Conservation (phyloP, 2,888 invertebrate species). For the Tenthredo amoena region DNA sequence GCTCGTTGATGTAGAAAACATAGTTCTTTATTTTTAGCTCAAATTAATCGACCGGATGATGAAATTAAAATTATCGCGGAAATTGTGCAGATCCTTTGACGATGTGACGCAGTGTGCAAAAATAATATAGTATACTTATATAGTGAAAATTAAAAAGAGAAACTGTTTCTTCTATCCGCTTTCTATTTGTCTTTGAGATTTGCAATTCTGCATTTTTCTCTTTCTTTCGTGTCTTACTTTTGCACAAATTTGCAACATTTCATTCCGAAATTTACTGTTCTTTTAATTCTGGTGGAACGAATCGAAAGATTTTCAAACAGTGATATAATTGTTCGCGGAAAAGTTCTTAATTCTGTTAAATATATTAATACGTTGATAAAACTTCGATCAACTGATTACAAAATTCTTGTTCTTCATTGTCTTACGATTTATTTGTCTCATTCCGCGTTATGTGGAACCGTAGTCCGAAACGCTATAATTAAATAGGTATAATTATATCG, state of each 20-base stretch:
- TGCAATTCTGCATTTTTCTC: background rate
- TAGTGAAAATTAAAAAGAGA: background rate
- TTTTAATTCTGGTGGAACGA: background rate
- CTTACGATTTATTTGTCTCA: background rate
- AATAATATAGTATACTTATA: background rate
- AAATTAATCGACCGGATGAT: background rate
- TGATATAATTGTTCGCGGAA: background rate
- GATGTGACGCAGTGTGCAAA: background rate
- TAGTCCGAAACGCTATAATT: background rate
- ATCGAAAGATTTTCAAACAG: background rate
- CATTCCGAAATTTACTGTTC: background rate
- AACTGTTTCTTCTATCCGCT: background rate
- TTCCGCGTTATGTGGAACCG: background rate
- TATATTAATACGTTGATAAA: background rate
- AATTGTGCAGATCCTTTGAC: background rate
- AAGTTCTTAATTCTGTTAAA: background rate
- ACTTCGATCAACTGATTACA: background rate
- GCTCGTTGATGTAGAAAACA: background rate
- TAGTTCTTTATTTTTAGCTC: background rate
- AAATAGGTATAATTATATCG: background rate
- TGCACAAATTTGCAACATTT: too few species aligned
- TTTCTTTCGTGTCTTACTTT: too few species aligned
- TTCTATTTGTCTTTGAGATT: too few species aligned
- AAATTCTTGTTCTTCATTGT: background rate
- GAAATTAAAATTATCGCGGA: background rate